Evolutionary conservation across 2,113 vertebrate genomes (phyloP), one percentile per base, ranked within the genome.

Genomic region (Chamaea fasciata): DNA sequence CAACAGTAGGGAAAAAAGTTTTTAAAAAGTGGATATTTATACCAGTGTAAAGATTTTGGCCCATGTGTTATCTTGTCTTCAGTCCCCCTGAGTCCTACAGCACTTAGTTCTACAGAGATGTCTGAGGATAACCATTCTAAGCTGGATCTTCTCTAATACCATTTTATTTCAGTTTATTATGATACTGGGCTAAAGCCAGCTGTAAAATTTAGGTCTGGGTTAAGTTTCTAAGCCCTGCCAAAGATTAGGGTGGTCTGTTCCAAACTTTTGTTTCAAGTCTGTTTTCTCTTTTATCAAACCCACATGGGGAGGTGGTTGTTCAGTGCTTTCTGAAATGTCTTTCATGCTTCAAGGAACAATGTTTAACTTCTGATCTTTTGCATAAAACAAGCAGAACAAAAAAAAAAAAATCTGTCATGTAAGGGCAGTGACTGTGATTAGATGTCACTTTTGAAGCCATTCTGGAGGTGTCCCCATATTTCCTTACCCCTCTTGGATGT

Each of bases 231-330:
- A 92, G 37, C 41, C 7, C 21, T 86, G 87, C 59, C 83, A 91
- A 74, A 91, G 55, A 42, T 64, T 89, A 78, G 35, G 78, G 67
- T 91, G 89, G 53, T 91, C 80, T 91, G 81, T 69, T 91, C 47
- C 79, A 94, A 91, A 56, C 8, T 59, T 78, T 76, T 95, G 33
- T 91, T 93, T 91, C n/a, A 74, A 50, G n/a, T 39, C 31, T 56
- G 24, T 68, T 6, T 85, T 70, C 56, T 69, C 42, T 85, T 91
- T 91, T 87, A 82, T 92, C 80, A 87, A 55, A 87, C 19, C 41
- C 74, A 87, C n/a, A 37, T 24, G 63, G 35, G 27, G 37, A 76
- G 21, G 5, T 52, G 28, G 16, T 26, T 94, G 71, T 83, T 59
- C 52, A 47, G n/a, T 31, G 50, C 76, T 86, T 83, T 80, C 27